Conservation (phyloP, 2,113 vertebrate species). For the Callaeas wilsoni region DNA sequence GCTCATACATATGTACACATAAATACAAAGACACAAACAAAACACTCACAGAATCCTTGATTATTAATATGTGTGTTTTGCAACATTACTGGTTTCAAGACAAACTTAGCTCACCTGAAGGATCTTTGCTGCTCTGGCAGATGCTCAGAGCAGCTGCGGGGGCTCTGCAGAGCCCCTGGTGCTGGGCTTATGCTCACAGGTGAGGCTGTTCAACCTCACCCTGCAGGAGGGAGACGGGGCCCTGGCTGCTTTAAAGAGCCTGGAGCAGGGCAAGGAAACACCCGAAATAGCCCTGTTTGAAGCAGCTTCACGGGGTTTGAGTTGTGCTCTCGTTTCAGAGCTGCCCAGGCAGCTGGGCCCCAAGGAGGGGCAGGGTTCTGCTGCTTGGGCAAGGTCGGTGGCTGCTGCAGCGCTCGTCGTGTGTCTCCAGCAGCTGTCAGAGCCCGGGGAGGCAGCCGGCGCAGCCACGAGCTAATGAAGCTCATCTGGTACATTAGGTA, state of each 20-base stretch:
- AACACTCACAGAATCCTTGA: neutral
- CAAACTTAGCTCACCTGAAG: neutral
- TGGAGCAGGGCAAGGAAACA: neutral
- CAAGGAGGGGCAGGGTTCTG: neutral
- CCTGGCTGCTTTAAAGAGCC: neutral
- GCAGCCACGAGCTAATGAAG: neutral
- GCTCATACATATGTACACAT: neutral
- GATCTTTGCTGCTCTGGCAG: neutral
- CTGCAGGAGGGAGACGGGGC: neutral
- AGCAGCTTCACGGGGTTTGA: neutral
- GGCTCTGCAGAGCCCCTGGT: neutral
- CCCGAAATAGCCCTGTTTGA: fast-evolving
- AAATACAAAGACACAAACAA: neutral
- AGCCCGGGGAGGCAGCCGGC: neutral
- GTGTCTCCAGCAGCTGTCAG: neutral
- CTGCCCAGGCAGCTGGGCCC: neutral
- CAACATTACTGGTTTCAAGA: neutral
- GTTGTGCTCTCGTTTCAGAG: neutral
- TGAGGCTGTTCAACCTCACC: neutral
- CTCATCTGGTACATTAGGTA: slow-evolving; percentile 27
- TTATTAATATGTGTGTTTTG: neutral
- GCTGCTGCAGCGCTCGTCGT: neutral
- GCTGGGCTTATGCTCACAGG: neutral
- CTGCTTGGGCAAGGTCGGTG: neutral
- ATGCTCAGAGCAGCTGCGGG: neutral